Evolutionary conservation across 2,113 vertebrate species (phyloP).

Genomic region (Cryptoleucopteryx plumbea): DNA sequence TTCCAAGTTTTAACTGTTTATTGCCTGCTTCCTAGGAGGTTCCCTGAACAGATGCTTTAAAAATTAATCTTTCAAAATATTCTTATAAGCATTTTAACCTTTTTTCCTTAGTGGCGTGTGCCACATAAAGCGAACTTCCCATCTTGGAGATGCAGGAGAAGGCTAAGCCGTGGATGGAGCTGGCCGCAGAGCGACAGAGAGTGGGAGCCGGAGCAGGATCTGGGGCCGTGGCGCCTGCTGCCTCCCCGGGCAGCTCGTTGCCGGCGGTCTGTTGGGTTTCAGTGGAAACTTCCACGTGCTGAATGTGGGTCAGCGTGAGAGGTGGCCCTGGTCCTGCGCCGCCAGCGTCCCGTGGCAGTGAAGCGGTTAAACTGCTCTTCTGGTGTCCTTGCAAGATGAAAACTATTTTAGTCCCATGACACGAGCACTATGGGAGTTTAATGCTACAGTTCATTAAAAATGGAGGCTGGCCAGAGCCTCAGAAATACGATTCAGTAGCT

Average conservation of each 20-base stretch:
- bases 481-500: neutral
- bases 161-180: neutral
- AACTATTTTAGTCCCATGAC: conserved; percentile 8
- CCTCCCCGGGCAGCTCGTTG: neutral
- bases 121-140: rapidly evolving
- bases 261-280: neutral
- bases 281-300: neutral
- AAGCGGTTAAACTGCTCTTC: neutral
- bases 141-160: neutral
- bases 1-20: neutral
- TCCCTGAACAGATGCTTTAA: neutral
- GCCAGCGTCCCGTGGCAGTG: rapidly evolving
- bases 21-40: neutral
- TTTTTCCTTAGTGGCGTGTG: rapidly evolving
- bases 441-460: neutral
- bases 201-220: neutral
- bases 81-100: no score
- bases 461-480: neutral
- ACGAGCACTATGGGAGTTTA: neutral
- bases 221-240: rapidly evolving
- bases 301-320: neutral
- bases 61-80: neutral
- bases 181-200: rapidly evolving
- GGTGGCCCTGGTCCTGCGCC: rapidly evolving
- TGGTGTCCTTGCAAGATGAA: neutral